A percentile compares a stretch with the other conserved stretches of the same genome.
Evolutionary conservation across 2,888 invertebrate species (phyloP).

Genomic region (Diarsia mendica): DNA sequence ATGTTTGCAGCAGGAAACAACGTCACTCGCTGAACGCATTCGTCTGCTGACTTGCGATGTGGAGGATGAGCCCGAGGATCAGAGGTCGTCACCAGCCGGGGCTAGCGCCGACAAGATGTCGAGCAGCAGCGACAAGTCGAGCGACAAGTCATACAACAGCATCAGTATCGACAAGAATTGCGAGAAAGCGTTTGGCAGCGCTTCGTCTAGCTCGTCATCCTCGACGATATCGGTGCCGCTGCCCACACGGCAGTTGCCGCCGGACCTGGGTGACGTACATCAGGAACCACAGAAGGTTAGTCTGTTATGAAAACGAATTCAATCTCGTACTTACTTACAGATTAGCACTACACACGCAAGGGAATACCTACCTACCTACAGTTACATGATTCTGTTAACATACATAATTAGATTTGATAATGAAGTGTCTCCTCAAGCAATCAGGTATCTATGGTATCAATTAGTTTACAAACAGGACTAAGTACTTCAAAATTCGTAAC

Average conservation of each 20-base stretch:
- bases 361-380: not conserved
- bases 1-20: conserved; percentile 90
- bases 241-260: conserved; percentile 81
- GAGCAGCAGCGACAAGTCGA: conserved; percentile 87
- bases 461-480: too few relatives aligned
- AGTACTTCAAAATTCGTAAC: too few relatives aligned
- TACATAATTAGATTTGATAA: not conserved
- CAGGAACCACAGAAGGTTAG: conserved; percentile 84
- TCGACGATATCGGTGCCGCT: conserved; percentile 82
- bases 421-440: conserved; percentile 8
- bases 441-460: not conserved
- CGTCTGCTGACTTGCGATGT: conserved; percentile 96
- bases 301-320: not conserved
- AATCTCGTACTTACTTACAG: not conserved
- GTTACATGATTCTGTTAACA: not conserved
- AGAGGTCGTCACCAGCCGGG: conserved; percentile 92
- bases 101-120: conserved; percentile 92
- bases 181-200: conserved; percentile 90
- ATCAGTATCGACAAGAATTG: conserved; percentile 91
- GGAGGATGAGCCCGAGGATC: conserved; percentile 91
- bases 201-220: conserved; percentile 86
- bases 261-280: conserved; percentile 84
- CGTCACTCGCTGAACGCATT: conserved; percentile 96
- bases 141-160: conserved; percentile 88
- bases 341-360: not conserved